Conservation (phyloP, 1,140 invertebrate species). For the Trachelipus rathkii region DNA sequence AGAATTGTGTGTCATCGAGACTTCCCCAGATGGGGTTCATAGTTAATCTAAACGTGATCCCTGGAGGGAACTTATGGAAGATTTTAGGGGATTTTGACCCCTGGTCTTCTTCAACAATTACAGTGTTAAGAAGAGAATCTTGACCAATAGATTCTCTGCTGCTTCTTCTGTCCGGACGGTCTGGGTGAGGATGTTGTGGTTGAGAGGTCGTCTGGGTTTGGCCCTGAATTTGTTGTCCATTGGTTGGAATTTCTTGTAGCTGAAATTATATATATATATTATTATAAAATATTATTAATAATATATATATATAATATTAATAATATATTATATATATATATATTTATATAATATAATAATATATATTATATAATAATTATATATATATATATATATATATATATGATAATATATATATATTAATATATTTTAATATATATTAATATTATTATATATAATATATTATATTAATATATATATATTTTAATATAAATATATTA, state of each 20-base stretch:
- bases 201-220: neutral
- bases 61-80: neutral
- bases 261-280: neutral
- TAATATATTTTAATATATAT: too few species aligned
- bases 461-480: too few species aligned
- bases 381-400: too few species aligned
- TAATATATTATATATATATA: too few species aligned
- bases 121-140: neutral
- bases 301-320: neutral
- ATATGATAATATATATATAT: too few species aligned
- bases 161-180: neutral
- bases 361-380: too few species aligned
- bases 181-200: too few species aligned
- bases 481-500: too few species aligned
- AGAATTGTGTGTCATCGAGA: neutral
- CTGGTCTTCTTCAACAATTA: neutral
- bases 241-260: neutral
- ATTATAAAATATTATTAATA: conserved; percentile 1
- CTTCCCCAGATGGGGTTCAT: neutral
- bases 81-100: neutral
- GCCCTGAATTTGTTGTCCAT: too few species aligned
- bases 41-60: conserved; percentile 1
- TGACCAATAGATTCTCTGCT: neutral
- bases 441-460: too few species aligned
- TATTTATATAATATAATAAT: too few species aligned